Evolutionary conservation across 2,888 invertebrate species (phyloP).

Genomic region (Bedellia somnulentella): DNA sequence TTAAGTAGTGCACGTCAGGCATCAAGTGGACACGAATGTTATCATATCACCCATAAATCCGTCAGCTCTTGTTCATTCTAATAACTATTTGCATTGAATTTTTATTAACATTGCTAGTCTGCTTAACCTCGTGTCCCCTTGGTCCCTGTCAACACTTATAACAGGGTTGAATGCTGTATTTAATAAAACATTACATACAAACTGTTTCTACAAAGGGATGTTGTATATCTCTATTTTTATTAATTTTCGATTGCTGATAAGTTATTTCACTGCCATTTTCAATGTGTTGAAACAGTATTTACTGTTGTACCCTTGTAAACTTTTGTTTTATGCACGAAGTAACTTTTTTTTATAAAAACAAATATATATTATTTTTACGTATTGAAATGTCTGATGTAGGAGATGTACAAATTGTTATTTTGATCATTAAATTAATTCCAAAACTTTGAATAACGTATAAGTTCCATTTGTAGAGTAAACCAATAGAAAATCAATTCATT

Average conservation of each 20-base stretch:
- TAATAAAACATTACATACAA: constrained; percentile 29
- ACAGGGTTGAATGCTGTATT: constrained; percentile 48
- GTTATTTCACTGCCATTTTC: constrained; percentile 10
- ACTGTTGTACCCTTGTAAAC: constrained; percentile 24
- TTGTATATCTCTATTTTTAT: too few relatives aligned
- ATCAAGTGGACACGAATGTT: constrained; percentile 52
- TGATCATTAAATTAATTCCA: constrained; percentile 51
- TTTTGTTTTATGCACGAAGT: constrained; percentile 28
- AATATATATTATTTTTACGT: constrained; percentile 43
- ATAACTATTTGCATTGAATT: constrained; percentile 29
- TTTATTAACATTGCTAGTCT: constrained; percentile 37
- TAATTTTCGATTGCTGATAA: not conserved
- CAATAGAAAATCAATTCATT: constrained; percentile 31
- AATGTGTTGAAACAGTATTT: constrained; percentile 26
- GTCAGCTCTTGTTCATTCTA: constrained; percentile 19
- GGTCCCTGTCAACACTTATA: constrained; percentile 44
- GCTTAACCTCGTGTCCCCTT: constrained; percentile 53
- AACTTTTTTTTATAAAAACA: constrained; percentile 29
- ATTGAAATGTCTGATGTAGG: constrained; percentile 46
- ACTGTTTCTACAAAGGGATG: constrained; percentile 27
- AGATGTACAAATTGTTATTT: constrained; percentile 54
- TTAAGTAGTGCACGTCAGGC: constrained; percentile 35
- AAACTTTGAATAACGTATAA: constrained; percentile 46
- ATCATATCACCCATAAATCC: constrained; percentile 20
- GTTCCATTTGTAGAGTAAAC: constrained; percentile 34